Evolutionary conservation across 2,888 invertebrate species (phyloP).

Genomic region (Metalampra italica): DNA sequence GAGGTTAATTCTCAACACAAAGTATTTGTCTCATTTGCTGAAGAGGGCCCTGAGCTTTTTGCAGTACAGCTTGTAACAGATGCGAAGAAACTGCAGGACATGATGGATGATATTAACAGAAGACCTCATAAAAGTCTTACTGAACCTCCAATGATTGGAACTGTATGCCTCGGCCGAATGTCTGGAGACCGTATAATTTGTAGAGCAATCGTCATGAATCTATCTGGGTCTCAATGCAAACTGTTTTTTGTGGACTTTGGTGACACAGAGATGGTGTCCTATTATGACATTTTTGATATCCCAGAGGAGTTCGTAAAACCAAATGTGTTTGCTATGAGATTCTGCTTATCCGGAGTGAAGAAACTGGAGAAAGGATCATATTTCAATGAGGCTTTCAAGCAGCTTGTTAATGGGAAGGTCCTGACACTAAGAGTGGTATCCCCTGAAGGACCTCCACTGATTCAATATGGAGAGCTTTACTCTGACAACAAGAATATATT

Average conservation of each 20-base stretch:
- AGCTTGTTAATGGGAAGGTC: constrained; percentile 80
- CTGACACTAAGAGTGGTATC: constrained; percentile 82
- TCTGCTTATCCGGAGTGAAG: constrained; percentile 84
- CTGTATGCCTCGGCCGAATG: constrained; percentile 87
- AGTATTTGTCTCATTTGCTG: constrained; percentile 86
- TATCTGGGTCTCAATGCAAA: constrained; percentile 84
- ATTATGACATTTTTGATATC: constrained; percentile 85
- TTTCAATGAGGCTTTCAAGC: constrained; percentile 85
- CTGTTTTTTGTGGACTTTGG: constrained; percentile 91
- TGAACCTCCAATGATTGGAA: constrained; percentile 85
- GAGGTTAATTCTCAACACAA: constrained; percentile 78
- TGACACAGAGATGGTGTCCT: constrained; percentile 84
- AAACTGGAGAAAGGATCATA: constrained; percentile 77
- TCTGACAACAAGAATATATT: constrained; percentile 78
- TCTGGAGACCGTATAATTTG: constrained; percentile 83
- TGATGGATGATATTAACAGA: constrained; percentile 86
- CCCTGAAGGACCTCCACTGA: constrained; percentile 83
- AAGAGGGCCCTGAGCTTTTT: constrained; percentile 88
- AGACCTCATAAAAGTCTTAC: constrained; percentile 79
- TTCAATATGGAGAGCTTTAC: constrained; percentile 86
- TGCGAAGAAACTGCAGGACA: constrained; percentile 78
- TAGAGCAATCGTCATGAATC: constrained; percentile 86
- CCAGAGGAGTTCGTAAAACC: constrained; percentile 84
- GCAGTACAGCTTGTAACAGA: constrained; percentile 84
- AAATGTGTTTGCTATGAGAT: constrained; percentile 86